phyloP scores from a whole-genome alignment of 2,797 vertebrate species.

The Streptopelia turtur region DNA sequence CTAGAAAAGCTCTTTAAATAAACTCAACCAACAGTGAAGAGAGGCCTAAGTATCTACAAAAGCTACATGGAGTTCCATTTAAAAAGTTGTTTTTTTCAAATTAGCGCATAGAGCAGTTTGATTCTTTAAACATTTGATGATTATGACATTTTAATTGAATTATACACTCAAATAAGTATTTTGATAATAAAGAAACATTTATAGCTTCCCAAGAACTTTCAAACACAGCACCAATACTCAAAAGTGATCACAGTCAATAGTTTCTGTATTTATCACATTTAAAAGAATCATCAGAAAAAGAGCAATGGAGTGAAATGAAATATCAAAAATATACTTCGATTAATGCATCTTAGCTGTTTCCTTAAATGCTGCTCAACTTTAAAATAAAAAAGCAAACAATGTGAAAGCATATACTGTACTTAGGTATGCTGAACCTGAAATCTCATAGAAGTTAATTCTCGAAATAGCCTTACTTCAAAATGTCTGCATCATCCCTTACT shows the following conservation, averaged over 20 bases:
- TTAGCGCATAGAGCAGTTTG: conserved; percentile 11
- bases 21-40: conserved; percentile 81
- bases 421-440: neutral
- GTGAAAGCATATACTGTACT: neutral
- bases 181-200: conserved; percentile 36
- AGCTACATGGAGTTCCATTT: conserved; percentile 48
- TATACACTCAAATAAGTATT: conserved; percentile 17
- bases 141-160: conserved; percentile 64
- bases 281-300: neutral
- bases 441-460: neutral
- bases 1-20: conserved; percentile 89
- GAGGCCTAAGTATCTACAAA: conserved; percentile 70
- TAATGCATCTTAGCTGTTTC: neutral
- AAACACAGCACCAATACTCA: conserved; percentile 2
- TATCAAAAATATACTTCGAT: neutral
- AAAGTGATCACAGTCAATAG: neutral
- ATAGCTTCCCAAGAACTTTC: conserved; percentile 9
- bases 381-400: neutral
- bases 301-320: neutral
- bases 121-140: conserved; percentile 32
- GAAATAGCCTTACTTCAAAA: conserved; percentile 13
- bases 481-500: neutral
- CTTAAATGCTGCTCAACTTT: neutral
- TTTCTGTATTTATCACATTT: neutral
- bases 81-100: conserved; percentile 58